Evolutionary conservation across 1,140 invertebrate species (phyloP).

Genomic region (Protaetia brevitarsis): DNA sequence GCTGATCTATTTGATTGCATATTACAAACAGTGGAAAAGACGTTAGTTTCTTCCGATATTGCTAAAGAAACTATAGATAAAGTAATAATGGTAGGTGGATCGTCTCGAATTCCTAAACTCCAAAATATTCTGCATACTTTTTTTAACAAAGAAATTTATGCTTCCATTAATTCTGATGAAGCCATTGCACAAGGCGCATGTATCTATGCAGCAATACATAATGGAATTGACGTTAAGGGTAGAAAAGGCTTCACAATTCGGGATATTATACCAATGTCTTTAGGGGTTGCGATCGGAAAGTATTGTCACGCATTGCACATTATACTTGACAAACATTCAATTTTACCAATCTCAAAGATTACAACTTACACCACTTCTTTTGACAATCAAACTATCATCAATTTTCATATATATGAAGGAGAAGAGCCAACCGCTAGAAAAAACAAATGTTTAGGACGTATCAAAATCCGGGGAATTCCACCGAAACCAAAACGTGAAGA

Average conservation of each 20-base stretch:
- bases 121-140: too few relatives aligned
- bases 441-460: neutral
- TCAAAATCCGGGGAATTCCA: neutral
- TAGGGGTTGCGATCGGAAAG: too few relatives aligned
- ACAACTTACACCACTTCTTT: neutral
- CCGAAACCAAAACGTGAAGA: neutral
- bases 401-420: neutral
- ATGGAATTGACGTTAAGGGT: neutral
- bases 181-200: conserved; percentile 60
- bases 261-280: too few relatives aligned
- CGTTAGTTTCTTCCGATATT: conserved; percentile 94
- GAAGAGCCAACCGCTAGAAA: neutral
- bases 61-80: conserved; percentile 92
- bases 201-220: conserved; percentile 49
- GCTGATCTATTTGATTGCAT: conserved; percentile 93
- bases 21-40: conserved; percentile 92
- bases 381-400: neutral
- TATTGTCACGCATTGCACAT: too few relatives aligned
- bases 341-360: neutral
- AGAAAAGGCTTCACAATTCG: neutral
- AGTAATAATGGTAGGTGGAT: conserved; percentile 96
- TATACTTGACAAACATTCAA: too few relatives aligned
- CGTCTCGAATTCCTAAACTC: conserved; percentile 98
- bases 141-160: too few relatives aligned
- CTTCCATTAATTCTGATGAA: conserved; percentile 53